phyloP scores from a whole-genome alignment of 2,888 invertebrate species.

The Drosophila prolongata region DNA sequence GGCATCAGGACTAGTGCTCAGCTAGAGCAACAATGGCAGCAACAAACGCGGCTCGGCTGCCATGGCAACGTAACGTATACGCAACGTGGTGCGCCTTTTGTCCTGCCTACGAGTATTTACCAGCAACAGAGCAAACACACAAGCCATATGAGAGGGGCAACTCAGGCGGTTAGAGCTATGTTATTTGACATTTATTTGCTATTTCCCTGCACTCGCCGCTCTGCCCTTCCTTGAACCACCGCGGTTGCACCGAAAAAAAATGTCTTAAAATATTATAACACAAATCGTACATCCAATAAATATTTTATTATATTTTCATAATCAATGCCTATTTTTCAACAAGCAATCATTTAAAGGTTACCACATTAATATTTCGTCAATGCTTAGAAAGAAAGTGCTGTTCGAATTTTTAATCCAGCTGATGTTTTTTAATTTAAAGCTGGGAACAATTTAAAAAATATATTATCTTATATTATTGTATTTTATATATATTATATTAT shows the following conservation, averaged over 20 bases:
- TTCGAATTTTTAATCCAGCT: too few relatives aligned
- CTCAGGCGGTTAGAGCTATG: constrained; percentile 45
- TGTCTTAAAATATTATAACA: background rate
- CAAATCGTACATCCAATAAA: too few relatives aligned
- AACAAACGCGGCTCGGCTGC: constrained; percentile 10
- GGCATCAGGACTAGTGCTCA: constrained; percentile 13
- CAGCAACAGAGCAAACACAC: constrained; percentile 38
- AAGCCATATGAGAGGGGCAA: constrained; percentile 38
- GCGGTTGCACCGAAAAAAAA: constrained; percentile 13
- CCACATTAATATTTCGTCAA: too few relatives aligned
- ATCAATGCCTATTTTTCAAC: too few relatives aligned
- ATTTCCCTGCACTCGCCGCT: constrained; percentile 56
- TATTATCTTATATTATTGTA: too few relatives aligned
- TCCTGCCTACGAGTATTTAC: constrained; percentile 55
- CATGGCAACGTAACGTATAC: constrained; percentile 71
- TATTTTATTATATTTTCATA: too few relatives aligned
- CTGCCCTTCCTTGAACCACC: constrained; percentile 11
- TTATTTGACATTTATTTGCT: constrained; percentile 80
- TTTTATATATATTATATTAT: too few relatives aligned
- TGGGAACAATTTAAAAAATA: too few relatives aligned
- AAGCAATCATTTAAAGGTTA: too few relatives aligned
- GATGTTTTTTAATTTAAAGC: too few relatives aligned
- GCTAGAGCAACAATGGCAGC: constrained; percentile 55
- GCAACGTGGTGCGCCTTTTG: constrained; percentile 73
- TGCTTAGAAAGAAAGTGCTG: too few relatives aligned